Percentiles rank a stretch among this genome's conserved stretches.
Conservation (phyloP, 2,113 vertebrate genomes). For the Bungarus multicinctus region DNA sequence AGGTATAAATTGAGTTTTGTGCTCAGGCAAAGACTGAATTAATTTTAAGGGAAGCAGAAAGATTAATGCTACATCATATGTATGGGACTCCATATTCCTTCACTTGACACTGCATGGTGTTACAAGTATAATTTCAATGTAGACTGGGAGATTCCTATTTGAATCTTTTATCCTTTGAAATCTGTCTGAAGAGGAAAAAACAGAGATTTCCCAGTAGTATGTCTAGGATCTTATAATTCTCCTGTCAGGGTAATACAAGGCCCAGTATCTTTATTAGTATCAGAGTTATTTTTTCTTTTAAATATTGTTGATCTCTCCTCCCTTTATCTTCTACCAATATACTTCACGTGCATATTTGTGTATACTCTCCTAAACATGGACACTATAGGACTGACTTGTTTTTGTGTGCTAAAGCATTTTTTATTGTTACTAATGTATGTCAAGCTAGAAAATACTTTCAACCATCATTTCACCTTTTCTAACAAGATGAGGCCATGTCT, state of each 20-base stretch:
- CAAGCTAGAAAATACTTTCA: slow-evolving; percentile 25
- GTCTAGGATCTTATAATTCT: not conserved
- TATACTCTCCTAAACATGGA: not conserved
- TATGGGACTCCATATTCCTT: not conserved
- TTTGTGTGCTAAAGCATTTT: not conserved
- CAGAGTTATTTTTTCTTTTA: not conserved
- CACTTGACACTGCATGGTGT: not conserved
- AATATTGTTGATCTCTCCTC: not conserved
- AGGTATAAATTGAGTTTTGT: not conserved
- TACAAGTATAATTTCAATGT: not conserved
- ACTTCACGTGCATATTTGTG: not conserved
- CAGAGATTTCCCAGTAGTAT: not conserved
- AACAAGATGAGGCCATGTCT: slow-evolving; percentile 26
- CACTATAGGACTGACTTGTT: not conserved
- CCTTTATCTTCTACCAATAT: not conserved
- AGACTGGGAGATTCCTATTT: not conserved
- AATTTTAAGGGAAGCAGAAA: not conserved
- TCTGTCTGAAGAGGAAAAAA: not conserved
- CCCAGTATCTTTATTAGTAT: not conserved
- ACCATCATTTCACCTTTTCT: slow-evolving; percentile 31
- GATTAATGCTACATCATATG: not conserved
- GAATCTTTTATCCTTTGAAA: not conserved
- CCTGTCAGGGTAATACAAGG: not conserved
- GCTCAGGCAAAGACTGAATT: not conserved
- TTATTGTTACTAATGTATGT: slow-evolving; percentile 12